phyloP scores from a whole-genome alignment of 2,113 vertebrate species.

The Sander vitreus region DNA sequence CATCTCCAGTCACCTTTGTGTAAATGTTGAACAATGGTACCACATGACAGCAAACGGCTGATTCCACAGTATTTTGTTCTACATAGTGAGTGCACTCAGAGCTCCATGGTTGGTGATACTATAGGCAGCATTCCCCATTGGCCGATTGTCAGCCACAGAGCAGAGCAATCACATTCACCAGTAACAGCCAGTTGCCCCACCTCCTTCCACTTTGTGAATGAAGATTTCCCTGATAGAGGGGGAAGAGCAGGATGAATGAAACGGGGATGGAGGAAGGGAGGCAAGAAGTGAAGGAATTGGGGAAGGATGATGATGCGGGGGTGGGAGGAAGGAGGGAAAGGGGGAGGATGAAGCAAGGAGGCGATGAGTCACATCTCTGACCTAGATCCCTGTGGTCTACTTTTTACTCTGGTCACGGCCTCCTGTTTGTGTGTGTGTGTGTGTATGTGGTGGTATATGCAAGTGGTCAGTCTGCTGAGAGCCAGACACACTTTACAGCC shows the following conservation, averaged over 20 bases:
- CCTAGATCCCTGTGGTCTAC: slow-evolving; percentile 72
- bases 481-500: slow-evolving; percentile 13
- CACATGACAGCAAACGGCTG: not conserved
- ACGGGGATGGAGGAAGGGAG: slow-evolving; percentile 41
- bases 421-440: slow-evolving; percentile 17
- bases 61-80: not conserved
- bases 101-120: slow-evolving; percentile 44
- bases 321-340: slow-evolving; percentile 15
- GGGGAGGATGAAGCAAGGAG: slow-evolving; percentile 47
- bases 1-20: not conserved
- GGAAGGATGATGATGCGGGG: slow-evolving; percentile 47
- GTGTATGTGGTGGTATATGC: slow-evolving; percentile 26
- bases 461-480: slow-evolving; percentile 35
- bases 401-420: slow-evolving; percentile 67
- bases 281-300: slow-evolving; percentile 33
- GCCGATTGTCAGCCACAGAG: slow-evolving; percentile 6
- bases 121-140: slow-evolving; percentile 27
- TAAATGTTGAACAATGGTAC: not conserved
- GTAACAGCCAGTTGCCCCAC: slow-evolving; percentile 7
- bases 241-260: slow-evolving; percentile 64
- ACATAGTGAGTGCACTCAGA: not conserved
- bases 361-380: slow-evolving; percentile 82
- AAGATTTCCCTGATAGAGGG: slow-evolving; percentile 61
- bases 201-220: slow-evolving; percentile 68
- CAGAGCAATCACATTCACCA: slow-evolving; percentile 7